A percentile compares a stretch with the other conserved stretches of the same genome.
Evolutionary conservation across 2,113 vertebrate species (phyloP).

Genomic region (Myotis lucifugus): DNA sequence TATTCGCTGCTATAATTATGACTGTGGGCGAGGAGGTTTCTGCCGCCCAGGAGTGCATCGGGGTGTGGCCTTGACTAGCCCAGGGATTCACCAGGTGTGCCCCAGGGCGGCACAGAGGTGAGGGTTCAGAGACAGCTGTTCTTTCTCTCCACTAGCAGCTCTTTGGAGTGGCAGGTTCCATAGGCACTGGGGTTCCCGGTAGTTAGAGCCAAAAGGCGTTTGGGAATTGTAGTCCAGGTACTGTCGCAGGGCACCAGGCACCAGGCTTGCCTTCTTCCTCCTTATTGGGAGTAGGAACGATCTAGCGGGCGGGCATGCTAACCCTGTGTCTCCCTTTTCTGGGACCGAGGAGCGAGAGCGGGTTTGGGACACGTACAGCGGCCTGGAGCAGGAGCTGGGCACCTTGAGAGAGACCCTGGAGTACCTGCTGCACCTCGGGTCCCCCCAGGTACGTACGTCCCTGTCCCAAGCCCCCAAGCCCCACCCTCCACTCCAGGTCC

Average conservation of each 20-base stretch:
- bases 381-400: constrained; percentile 91
- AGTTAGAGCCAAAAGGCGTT: neutral
- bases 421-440: constrained; percentile 89
- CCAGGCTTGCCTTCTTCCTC: neutral
- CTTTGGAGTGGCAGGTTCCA: neutral
- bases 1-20: neutral
- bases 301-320: neutral
- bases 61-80: neutral
- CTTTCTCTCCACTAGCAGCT: neutral
- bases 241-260: too few relatives aligned
- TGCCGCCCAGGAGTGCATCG: constrained; percentile 76
- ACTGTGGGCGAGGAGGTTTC: neutral
- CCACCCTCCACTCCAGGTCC: neutral
- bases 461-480: neutral
- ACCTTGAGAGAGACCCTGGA: constrained; percentile 91
- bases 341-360: constrained; percentile 88
- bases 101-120: neutral
- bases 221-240: neutral
- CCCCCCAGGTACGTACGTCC: constrained; percentile 85
- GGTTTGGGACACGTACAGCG: constrained; percentile 89
- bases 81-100: neutral
- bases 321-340: neutral
- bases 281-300: neutral
- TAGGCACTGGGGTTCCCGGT: neutral
- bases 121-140: neutral